phyloP scores from a whole-genome alignment of 2,113 vertebrate species.

The Gallinago media region DNA sequence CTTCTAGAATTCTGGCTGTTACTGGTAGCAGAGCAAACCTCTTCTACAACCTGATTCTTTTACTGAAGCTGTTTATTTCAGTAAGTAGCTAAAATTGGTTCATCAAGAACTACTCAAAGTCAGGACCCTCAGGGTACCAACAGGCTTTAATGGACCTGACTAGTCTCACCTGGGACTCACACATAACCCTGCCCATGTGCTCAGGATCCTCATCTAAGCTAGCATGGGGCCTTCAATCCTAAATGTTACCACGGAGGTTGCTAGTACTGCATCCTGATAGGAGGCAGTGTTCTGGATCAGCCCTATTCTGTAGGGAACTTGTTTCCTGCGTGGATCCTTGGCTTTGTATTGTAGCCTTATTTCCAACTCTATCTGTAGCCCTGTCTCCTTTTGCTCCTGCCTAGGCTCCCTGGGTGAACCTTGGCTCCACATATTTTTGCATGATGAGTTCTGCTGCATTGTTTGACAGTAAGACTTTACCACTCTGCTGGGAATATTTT shows the following conservation, averaged over 20 bases:
- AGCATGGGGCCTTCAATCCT: neutral
- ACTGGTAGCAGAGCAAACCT: neutral
- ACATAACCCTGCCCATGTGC: neutral
- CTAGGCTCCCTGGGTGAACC: neutral
- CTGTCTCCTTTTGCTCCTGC: neutral
- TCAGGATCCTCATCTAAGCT: neutral
- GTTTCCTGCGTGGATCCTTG: neutral
- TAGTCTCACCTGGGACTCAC: neutral
- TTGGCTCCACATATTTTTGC: neutral
- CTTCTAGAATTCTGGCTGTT: neutral
- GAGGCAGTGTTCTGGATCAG: neutral
- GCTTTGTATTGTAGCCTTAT: neutral
- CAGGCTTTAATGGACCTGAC: neutral
- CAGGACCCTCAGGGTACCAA: neutral
- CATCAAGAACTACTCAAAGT: neutral
- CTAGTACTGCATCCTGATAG: neutral
- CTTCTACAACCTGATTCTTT: neutral
- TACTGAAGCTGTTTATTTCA: neutral
- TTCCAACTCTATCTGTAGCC: neutral
- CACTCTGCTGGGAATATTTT: neutral
- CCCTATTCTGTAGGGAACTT: neutral
- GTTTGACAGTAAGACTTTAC: neutral
- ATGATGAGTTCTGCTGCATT: neutral
- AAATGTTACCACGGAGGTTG: neutral
- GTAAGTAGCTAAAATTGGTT: neutral